Conservation (phyloP, 92 coral and sea anemone species). For the Metridium senile region DNA sequence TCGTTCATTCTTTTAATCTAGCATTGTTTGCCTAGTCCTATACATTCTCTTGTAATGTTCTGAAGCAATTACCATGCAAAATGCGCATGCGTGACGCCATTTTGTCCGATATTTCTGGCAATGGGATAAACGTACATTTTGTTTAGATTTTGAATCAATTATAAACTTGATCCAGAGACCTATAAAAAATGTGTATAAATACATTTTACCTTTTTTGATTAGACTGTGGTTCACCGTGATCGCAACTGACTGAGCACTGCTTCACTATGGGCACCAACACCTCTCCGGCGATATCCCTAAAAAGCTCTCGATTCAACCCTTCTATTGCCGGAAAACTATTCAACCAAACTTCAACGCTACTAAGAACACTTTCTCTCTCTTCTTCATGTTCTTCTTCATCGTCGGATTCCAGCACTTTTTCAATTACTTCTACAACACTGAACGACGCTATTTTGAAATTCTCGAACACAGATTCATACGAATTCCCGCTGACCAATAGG, state of each 20-base stretch:
- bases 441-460: not conserved
- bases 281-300: constrained; percentile 27
- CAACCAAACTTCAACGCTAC: constrained; percentile 5
- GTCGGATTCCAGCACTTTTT: not conserved
- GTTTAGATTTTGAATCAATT: not conserved
- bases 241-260: constrained; percentile 22
- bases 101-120: too few species aligned
- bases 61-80: too few species aligned
- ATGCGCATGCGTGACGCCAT: too few species aligned
- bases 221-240: constrained; percentile 6
- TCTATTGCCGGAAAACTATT: constrained; percentile 20
- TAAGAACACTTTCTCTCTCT: not conserved
- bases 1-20: too few species aligned
- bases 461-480: not conserved
- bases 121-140: not conserved
- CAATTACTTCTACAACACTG: not conserved
- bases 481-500: not conserved
- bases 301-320: constrained; percentile 32
- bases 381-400: constrained; percentile 4
- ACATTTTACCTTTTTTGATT: not conserved
- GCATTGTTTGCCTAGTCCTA: too few species aligned
- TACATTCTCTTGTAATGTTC: too few species aligned
- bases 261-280: constrained; percentile 9
- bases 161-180: too few species aligned
- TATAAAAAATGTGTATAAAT: too few species aligned